Conservation (phyloP, 2,888 invertebrate species). For the Octonoba sinensis region DNA sequence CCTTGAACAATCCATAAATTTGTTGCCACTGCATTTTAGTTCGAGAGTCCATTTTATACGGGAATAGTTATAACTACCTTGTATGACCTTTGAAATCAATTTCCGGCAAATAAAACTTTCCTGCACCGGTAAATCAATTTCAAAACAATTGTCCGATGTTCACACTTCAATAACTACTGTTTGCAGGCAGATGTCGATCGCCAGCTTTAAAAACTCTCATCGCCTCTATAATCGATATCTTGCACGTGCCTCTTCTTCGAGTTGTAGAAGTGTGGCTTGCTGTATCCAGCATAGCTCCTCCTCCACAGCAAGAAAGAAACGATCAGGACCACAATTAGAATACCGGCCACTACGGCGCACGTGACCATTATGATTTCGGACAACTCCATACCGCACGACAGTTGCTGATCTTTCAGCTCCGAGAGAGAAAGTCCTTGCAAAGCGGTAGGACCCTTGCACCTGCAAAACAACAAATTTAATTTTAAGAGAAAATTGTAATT, state of each 20-base stretch:
- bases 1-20: no score
- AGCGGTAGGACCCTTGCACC: conserved; percentile 30
- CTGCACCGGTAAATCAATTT: no score
- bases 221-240: conserved; percentile 23
- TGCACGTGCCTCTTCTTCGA: conserved; percentile 27
- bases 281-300: conserved; percentile 41
- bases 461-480: not conserved
- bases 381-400: conserved; percentile 33
- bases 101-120: no score
- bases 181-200: no score
- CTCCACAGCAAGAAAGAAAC: conserved; percentile 48
- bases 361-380: conserved; percentile 38
- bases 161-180: no score
- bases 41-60: no score
- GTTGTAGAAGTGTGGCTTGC: conserved; percentile 20
- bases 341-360: conserved; percentile 1
- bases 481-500: not conserved
- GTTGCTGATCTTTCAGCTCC: conserved; percentile 24
- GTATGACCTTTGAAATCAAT: no score
- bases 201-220: conserved; percentile 25
- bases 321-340: conserved; percentile 29
- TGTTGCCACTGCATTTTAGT: no score
- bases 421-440: conserved; percentile 22
- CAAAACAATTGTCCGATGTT: no score
- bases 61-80: no score